Base-by-base conservation (phyloP, 2,113 vertebrate genomes). In the Tragelaphus strepsiceros region DNA sequence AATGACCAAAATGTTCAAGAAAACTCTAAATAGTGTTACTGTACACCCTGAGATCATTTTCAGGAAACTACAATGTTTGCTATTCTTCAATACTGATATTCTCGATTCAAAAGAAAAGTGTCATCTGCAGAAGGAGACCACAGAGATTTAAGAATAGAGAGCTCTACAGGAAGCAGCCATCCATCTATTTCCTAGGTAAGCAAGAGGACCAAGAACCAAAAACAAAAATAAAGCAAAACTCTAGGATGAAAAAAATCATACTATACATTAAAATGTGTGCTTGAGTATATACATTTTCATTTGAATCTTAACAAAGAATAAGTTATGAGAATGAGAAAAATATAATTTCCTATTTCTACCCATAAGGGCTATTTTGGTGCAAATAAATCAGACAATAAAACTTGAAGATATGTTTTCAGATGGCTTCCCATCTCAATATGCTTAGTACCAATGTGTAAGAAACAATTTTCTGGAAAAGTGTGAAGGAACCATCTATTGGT, bases 371-470 rank as follows among this genome's bases (percentile, higher is more conserved):
- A 12, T 49, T 61, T 51, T 32, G 43, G 17, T 56, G 53, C 58
- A 93, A 98, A 91, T 88, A 89, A 93, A 49, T 93, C 28, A 53
- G 32, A 95, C n/a, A 82, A 86, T 35, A 87, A 93, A 88, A 91
- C 19, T 77, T 91, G 61, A 89, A 93, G 84, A 16, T 78, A 43
- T 62, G 46, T 49, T 49, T 49, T 80, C 43, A 78, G 30, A 87
- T 59, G 35, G 1, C n/a, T 94, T 88, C 19, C 35, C 7, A 83
- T 83, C 51, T 89, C n/a, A 51, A 26, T 62, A 16, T 51, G 77
- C 10, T 91, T 61, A 53, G n/a, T n/a, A 87, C 12, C 43, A 71
- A 78, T 8, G 13, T 0, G 24, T 32, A 78, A 77, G n/a, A 93
- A 87, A 77, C 19, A 35, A 78, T 51, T 49, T 64, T 90, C 46